Evolutionary conservation across 2,888 invertebrate genomes (phyloP).

Genomic region (Brenthis ino): DNA sequence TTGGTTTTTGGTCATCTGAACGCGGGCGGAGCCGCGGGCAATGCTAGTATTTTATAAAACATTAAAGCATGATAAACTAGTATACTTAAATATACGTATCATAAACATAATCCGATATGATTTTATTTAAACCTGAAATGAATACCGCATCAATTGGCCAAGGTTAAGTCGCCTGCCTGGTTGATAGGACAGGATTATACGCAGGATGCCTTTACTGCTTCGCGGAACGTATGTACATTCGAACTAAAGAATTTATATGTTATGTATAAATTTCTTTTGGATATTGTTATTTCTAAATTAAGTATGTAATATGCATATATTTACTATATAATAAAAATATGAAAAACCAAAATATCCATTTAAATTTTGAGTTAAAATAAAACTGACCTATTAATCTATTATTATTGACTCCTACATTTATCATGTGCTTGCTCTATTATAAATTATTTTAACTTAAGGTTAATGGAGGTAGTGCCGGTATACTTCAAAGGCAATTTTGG

Average conservation of each 20-base stretch:
- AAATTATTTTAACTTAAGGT: slow-evolving; percentile 29
- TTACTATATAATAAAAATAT: neutral
- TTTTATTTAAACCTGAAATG: slow-evolving; percentile 11
- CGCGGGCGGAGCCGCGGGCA: too few relatives aligned
- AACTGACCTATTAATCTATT: neutral
- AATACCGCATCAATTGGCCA: slow-evolving; percentile 18
- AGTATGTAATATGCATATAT: neutral
- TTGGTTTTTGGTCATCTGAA: too few relatives aligned
- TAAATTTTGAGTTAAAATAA: neutral
- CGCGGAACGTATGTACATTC: slow-evolving; percentile 29
- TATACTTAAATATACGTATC: too few relatives aligned
- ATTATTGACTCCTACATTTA: neutral
- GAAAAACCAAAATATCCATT: neutral
- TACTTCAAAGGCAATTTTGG: slow-evolving; percentile 36
- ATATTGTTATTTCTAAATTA: slow-evolving; percentile 11
- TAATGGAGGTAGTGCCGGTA: slow-evolving; percentile 31
- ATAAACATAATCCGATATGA: slow-evolving; percentile 4
- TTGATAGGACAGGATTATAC: slow-evolving; percentile 44
- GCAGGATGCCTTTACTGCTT: slow-evolving; percentile 54
- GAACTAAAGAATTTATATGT: slow-evolving; percentile 25
- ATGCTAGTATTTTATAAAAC: too few relatives aligned
- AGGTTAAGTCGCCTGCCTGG: slow-evolving; percentile 25
- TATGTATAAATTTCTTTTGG: slow-evolving; percentile 16
- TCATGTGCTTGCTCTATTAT: too few relatives aligned
- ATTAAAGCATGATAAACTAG: neutral